Conservation (phyloP, 2,113 vertebrate genomes). For the Gopherus flavomarginatus region DNA sequence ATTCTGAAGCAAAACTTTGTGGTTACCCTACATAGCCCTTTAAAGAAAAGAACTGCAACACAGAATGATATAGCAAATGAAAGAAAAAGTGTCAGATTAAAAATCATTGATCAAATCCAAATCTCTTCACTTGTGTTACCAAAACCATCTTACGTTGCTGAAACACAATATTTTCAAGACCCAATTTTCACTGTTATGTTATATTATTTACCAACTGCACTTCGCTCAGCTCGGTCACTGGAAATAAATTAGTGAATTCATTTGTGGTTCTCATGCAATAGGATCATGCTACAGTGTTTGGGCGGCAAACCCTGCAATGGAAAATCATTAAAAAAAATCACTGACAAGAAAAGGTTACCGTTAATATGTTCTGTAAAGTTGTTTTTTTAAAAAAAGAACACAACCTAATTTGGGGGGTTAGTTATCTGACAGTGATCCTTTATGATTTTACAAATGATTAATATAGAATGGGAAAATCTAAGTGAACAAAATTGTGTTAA, state of each 20-base stretch:
- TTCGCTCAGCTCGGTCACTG: neutral
- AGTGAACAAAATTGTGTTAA: neutral
- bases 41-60: neutral
- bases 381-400: neutral
- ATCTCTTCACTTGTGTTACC: neutral
- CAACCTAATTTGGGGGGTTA: constrained; percentile 14
- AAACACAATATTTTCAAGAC: neutral
- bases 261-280: constrained; percentile 17
- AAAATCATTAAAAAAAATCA: constrained; percentile 12
- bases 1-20: neutral
- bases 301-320: constrained; percentile 18
- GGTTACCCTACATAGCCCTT: neutral
- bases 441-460: constrained; percentile 22
- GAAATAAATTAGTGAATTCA: constrained; percentile 17
- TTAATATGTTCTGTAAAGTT: constrained; percentile 17
- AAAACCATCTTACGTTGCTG: neutral
- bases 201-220: neutral
- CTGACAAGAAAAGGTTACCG: constrained; percentile 23
- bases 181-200: neutral
- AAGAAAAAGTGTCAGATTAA: neutral
- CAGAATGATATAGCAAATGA: neutral
- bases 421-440: neutral
- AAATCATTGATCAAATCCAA: neutral
- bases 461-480: constrained; percentile 17
- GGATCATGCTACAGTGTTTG: constrained; percentile 8